Evolutionary conservation across 2,797 vertebrate genomes (phyloP).

Genomic region (Bovichtus variegatus): DNA sequence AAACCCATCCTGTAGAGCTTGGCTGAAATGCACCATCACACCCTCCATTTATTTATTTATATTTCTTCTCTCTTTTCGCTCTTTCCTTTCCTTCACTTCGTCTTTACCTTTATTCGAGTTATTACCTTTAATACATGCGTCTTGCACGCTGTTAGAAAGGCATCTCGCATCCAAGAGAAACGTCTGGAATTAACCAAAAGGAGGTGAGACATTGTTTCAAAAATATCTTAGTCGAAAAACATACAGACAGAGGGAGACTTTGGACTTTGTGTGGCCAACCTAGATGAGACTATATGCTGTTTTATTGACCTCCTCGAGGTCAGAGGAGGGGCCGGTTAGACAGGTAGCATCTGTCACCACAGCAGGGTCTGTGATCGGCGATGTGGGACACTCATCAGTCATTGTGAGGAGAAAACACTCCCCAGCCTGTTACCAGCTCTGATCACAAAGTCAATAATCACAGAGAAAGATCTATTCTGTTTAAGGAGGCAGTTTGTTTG

Average conservation of each 20-base stretch:
- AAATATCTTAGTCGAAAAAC: conserved; percentile 11
- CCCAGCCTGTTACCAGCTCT: conserved; percentile 34
- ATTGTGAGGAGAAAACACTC: conserved; percentile 20
- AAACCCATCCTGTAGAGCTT: too few relatives aligned
- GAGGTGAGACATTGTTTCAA: too few relatives aligned
- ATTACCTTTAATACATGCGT: not conserved
- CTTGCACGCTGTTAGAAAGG: not conserved
- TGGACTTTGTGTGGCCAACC: not conserved
- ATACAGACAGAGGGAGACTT: not conserved
- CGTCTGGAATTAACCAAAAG: not conserved
- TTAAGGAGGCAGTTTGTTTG: conserved; percentile 1
- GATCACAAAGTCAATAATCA: conserved; percentile 26
- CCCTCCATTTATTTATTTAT: too few relatives aligned
- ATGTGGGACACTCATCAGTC: conserved; percentile 36
- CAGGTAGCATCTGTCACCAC: conserved; percentile 53
- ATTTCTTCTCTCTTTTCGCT: too few relatives aligned
- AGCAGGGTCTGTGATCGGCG: conserved; percentile 43
- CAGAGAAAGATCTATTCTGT: conserved; percentile 20
- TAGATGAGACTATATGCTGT: conserved; percentile 21
- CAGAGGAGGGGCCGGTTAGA: conserved; percentile 22
- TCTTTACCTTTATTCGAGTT: too few relatives aligned
- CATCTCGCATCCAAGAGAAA: not conserved
- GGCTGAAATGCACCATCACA: too few relatives aligned
- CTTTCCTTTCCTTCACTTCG: too few relatives aligned
- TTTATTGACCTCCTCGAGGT: conserved; percentile 32